Percentiles rank a stretch among this genome's conserved stretches.
phyloP scores from a whole-genome alignment of 2,797 vertebrate genomes.

The Tympanoctomys barrerae region DNA sequence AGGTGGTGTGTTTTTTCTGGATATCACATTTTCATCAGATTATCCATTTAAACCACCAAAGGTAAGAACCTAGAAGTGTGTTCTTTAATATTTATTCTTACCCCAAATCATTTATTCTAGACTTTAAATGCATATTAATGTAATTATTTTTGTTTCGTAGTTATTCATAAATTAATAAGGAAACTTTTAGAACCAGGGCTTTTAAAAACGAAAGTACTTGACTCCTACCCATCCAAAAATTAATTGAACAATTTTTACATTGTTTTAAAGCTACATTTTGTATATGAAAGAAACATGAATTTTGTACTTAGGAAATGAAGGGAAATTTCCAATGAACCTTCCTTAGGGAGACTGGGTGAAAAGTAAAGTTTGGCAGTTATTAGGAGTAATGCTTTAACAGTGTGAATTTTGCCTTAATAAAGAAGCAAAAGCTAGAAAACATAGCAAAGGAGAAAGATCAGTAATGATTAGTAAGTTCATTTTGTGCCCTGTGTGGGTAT shows the following conservation, averaged over 20 bases:
- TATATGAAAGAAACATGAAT: slow-evolving; percentile 36
- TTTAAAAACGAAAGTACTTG: slow-evolving; percentile 53
- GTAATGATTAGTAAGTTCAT: neutral
- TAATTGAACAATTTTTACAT: neutral
- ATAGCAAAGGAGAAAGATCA: neutral
- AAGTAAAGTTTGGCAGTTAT: slow-evolving; percentile 22
- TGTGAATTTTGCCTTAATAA: slow-evolving; percentile 52
- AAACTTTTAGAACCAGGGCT: slow-evolving; percentile 44
- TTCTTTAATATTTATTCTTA: slow-evolving; percentile 55
- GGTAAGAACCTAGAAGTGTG: slow-evolving; percentile 86
- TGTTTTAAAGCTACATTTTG: slow-evolving; percentile 31
- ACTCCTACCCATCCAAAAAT: neutral
- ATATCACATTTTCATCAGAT: slow-evolving; percentile 94
- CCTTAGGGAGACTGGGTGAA: neutral
- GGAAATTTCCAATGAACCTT: neutral
- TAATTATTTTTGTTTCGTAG: slow-evolving; percentile 50
- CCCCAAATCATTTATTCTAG: slow-evolving; percentile 12
- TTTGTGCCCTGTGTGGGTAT: neutral
- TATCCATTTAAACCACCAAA: slow-evolving; percentile 95
- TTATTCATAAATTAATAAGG: slow-evolving; percentile 48
- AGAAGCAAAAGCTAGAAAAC: slow-evolving; percentile 52
- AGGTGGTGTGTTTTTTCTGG: slow-evolving; percentile 93
- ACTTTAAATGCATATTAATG: neutral
- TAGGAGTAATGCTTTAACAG: slow-evolving; percentile 17
- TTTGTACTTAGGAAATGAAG: slow-evolving; percentile 2